Evolutionary conservation across 2,888 invertebrate species (phyloP).

Genomic region (Ommatoiulus sabulosus): DNA sequence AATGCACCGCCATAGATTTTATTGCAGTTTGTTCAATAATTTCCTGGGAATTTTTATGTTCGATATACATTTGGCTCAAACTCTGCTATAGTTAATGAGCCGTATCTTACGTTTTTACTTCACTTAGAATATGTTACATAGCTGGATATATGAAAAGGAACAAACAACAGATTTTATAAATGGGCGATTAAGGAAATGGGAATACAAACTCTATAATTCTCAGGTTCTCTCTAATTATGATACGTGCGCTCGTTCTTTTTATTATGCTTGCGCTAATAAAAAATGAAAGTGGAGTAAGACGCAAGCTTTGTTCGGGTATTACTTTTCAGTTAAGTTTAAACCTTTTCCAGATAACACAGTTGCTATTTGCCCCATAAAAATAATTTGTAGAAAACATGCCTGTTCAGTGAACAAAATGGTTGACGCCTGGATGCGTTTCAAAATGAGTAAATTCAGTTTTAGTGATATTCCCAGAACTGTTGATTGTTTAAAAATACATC

Average conservation of each 20-base stretch:
- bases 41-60: neutral
- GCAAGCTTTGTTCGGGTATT: neutral
- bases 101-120: neutral
- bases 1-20: neutral
- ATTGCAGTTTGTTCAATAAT: neutral
- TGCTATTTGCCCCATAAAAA: neutral
- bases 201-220: neutral
- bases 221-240: constrained; percentile 1
- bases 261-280: neutral
- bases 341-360: neutral
- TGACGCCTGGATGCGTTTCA: too few species aligned
- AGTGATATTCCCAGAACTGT: too few species aligned
- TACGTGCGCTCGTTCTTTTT: neutral
- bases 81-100: neutral
- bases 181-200: neutral
- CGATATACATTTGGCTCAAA: neutral
- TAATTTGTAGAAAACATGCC: neutral
- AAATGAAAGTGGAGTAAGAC: neutral
- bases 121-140: neutral
- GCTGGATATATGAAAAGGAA: neutral
- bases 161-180: constrained; percentile 4
- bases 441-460: too few species aligned
- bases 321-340: neutral
- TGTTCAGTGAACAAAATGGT: too few species aligned
- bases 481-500: too few species aligned